Evolutionary conservation across 2,888 invertebrate species (phyloP).

Genomic region (Salticus scenicus): DNA sequence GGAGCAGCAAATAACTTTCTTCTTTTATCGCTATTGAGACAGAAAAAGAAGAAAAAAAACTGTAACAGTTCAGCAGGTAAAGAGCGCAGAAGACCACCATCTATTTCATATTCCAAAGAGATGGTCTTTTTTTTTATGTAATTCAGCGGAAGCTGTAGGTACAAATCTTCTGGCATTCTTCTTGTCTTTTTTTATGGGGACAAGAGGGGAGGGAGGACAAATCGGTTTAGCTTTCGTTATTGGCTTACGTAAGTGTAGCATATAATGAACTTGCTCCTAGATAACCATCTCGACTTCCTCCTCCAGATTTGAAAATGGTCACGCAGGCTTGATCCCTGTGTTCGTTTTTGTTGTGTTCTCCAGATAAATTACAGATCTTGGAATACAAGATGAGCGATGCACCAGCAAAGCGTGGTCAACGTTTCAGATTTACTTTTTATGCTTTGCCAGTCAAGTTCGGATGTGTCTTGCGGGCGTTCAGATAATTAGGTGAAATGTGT

Average conservation of each 20-base stretch:
- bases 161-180: not conserved
- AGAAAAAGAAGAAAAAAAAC: not conserved
- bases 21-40: not conserved
- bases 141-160: not conserved
- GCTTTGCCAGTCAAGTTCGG: not conserved
- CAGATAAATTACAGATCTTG: no score
- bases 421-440: not conserved
- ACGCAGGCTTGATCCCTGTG: not conserved
- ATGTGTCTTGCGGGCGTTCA: not conserved
- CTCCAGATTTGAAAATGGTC: constrained; percentile 8
- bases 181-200: no score
- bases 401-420: not conserved
- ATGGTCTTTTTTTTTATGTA: not conserved
- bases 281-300: constrained; percentile 3
- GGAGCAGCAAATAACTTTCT: not conserved
- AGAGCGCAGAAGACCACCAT: not conserved
- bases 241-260: not conserved
- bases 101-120: not conserved
- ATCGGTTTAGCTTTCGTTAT: not conserved
- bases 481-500: not conserved
- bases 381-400: not conserved
- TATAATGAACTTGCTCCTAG: not conserved
- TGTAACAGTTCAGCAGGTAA: not conserved
- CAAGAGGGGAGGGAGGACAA: not conserved
- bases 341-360: not conserved